Evolutionary conservation across 2,797 vertebrate genomes (phyloP), one percentile per base, ranked within the genome.

Genomic region (Dipus sagitta): DNA sequence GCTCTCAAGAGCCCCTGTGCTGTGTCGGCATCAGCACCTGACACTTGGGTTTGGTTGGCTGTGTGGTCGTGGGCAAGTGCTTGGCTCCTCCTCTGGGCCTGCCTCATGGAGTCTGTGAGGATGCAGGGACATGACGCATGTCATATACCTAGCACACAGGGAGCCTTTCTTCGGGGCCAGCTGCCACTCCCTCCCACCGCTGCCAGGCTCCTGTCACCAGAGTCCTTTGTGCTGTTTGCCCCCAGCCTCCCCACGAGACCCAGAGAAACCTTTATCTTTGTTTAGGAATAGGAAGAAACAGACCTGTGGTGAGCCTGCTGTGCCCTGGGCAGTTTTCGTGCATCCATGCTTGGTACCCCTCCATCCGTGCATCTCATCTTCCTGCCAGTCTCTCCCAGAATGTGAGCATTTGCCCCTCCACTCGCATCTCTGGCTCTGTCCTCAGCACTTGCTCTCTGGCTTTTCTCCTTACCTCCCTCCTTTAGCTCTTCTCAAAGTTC

Each of bases 151-250:
- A 88, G 77, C 76, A 62, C 68, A 60, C 38, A 90, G 83, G 88
- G 94, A 89, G 58, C 83, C 52, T 65, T 80, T 79, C 87, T 62
- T 67, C 15, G 0, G 67, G 70, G 84, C 80, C 71, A 71, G 52
- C 80, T 82, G 64, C 92, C 78, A 85, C 38, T 94, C 88, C 77
- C 34, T 95, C 82, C 90, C 52, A 80, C 62, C 15, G 23, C 82
- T 84, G 76, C 72, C 90, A 74, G 74, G 65, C 71, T 92, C 77
- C 83, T 94, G 72, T 38, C 77, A n/a, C 24, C 24, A 38, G 58
- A 95, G 58, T 60, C 83, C 76, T 95, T 89, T n/a, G 3, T 65
- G 30, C 80, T 87, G 2, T 90, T 92, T 93, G 77, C 81, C 38
- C 47, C 92, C 28, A 77, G 79, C 47, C 83, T 94, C 14, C 60